Evolutionary conservation across 2,888 invertebrate species (phyloP).

Genomic region (Scaptomyza reducta): DNA sequence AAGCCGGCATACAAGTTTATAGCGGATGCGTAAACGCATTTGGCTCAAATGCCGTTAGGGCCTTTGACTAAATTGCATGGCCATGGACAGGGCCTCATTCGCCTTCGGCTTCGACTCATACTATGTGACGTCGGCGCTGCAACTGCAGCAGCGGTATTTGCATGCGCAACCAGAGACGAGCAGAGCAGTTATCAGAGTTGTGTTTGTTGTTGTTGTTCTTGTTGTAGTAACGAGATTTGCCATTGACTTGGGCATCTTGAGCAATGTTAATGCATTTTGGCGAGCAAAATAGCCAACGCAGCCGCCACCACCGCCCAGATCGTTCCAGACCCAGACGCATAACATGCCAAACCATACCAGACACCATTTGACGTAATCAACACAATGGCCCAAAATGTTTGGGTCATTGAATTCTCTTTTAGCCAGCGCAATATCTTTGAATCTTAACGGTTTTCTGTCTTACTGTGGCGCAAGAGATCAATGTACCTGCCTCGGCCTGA

Average conservation of each 20-base stretch:
- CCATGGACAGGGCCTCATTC: slow-evolving; percentile 68
- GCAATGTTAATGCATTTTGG: slow-evolving; percentile 74
- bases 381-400: slow-evolving; percentile 72
- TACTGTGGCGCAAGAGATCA: slow-evolving; percentile 59
- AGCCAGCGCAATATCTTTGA: slow-evolving; percentile 53
- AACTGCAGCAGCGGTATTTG: slow-evolving; percentile 49
- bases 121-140: slow-evolving; percentile 13
- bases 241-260: slow-evolving; percentile 50
- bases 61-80: slow-evolving; percentile 81
- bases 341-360: not conserved
- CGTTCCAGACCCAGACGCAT: not conserved
- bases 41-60: slow-evolving; percentile 83
- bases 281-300: slow-evolving; percentile 20
- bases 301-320: slow-evolving; percentile 65
- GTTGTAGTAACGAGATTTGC: slow-evolving; percentile 54
- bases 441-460: slow-evolving; percentile 68
- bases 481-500: slow-evolving; percentile 49
- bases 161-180: slow-evolving; percentile 50
- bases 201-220: slow-evolving; percentile 8
- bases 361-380: slow-evolving; percentile 75
- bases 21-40: slow-evolving; percentile 84
- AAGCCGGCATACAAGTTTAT: slow-evolving; percentile 81
- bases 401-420: slow-evolving; percentile 71
- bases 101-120: slow-evolving; percentile 50
- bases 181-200: not conserved